Evolutionary conservation across 2,888 invertebrate genomes (phyloP).

Genomic region (Oligia strigilis): DNA sequence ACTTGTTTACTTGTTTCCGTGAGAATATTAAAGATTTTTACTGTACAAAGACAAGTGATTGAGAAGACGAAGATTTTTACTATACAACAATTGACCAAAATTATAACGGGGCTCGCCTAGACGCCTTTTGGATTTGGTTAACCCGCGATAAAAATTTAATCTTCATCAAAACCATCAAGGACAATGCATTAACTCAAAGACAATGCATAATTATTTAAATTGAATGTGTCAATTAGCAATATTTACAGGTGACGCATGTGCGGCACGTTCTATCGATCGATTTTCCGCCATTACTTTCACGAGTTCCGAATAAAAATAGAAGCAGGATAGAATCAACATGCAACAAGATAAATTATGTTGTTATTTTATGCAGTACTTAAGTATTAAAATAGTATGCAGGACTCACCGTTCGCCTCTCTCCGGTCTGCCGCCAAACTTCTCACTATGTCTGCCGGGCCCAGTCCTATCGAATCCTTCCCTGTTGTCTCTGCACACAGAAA

Average conservation of each 20-base stretch:
- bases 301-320: conserved; percentile 26
- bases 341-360: background rate
- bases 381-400: conserved; percentile 8
- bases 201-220: conserved; percentile 24
- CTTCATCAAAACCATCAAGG: background rate
- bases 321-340: background rate
- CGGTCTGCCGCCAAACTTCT: conserved; percentile 81
- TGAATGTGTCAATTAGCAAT: conserved; percentile 16
- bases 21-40: background rate
- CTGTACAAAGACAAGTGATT: background rate
- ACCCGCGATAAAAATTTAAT: background rate
- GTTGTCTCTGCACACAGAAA: conserved; percentile 79
- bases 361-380: background rate
- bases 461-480: conserved; percentile 84
- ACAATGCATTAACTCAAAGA: conserved; percentile 12
- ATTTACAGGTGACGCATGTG: conserved; percentile 20
- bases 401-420: conserved; percentile 78
- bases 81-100: background rate
- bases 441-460: conserved; percentile 84
- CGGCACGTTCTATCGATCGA: conserved; percentile 30
- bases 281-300: conserved; percentile 29
- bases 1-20: background rate
- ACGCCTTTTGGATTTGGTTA: background rate
- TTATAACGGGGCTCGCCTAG: background rate
- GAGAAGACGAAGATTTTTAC: background rate